Evolutionary conservation across 64 coral and sea anemone genomes (phyloP), one percentile per base, ranked within the genome.

Genomic region (Orbicella faveolata): DNA sequence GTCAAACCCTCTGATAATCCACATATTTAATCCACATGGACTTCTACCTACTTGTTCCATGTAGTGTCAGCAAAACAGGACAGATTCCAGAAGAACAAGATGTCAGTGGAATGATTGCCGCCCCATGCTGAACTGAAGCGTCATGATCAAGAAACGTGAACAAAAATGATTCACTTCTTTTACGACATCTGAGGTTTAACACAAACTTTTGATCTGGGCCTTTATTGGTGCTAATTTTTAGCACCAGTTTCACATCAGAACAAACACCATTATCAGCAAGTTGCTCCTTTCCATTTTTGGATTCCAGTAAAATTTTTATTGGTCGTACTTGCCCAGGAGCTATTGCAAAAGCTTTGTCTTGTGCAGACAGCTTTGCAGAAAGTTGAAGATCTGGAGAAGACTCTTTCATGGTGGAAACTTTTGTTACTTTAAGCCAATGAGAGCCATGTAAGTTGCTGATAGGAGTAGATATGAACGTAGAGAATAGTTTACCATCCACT

Each of bases 71-170:
- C 15, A 99, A 78, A 8, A 96, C 94, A 61, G 94, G 94, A 61
- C 94, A 99, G 1, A 36, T 52, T 83, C 78, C 37, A 65, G 88
- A 89, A 36, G 34, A 10, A 63, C 88, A 85, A 20, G 70, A 55
- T 84, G 83, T 90, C 15, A 99, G 67, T 69, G 97, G 97, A 52
- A 59, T 13, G 80, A 99, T 96, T 2, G 91, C 86, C 53, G 97
- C 97, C 34, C 73, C 97, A 90, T 93, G 90, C 67, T 99, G 97
- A 75, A 99, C 75, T 69, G 97, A 99, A 21, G 94, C 94, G 93
- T 99, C 97, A 74, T 99, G 97, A 67, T 99, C 97, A 77, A 93
- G 57, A 72, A 99, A 99, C 3, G 97, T 99, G 62, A 99, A 96
- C 63, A 99, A 73, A 83, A 99, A 99, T 14, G 97, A 95, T 72